Percentiles rank a stretch among this genome's conserved stretches.
Evolutionary conservation across 2,888 invertebrate genomes (phyloP).

Genomic region (Pharmacophagus antenor): DNA sequence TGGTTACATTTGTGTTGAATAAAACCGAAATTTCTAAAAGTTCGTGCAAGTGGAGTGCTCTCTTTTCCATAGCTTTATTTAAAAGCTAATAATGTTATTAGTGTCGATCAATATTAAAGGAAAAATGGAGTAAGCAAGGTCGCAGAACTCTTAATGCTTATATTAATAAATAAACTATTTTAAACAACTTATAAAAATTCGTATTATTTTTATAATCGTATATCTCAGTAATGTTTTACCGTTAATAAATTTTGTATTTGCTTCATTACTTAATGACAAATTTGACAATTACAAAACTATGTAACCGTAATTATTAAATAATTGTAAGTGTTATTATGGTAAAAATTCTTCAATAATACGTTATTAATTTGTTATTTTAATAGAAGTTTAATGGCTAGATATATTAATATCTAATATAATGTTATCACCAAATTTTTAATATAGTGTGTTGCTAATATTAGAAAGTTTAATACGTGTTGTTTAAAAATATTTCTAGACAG

Average conservation of each 20-base stretch:
- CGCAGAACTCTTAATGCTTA: too few relatives aligned
- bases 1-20: too few relatives aligned
- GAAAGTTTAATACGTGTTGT: neutral
- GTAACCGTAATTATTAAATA: neutral
- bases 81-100: neutral
- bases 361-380: neutral
- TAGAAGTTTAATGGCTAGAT: neutral
- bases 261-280: too few relatives aligned
- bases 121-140: too few relatives aligned
- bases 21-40: too few relatives aligned
- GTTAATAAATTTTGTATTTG: neutral
- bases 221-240: neutral
- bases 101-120: too few relatives aligned
- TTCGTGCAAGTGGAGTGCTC: too few relatives aligned
- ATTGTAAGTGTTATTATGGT: neutral
- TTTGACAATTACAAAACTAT: neutral
- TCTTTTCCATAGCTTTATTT: neutral
- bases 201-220: too few relatives aligned
- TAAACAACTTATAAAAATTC: too few relatives aligned
- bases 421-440: too few relatives aligned
- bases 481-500: too few relatives aligned
- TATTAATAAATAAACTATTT: too few relatives aligned
- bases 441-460: neutral
- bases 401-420: neutral
- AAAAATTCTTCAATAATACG: constrained; percentile 1